Base-by-base conservation (phyloP, 1,140 invertebrate genomes). In the Sycobia sp. region DNA sequence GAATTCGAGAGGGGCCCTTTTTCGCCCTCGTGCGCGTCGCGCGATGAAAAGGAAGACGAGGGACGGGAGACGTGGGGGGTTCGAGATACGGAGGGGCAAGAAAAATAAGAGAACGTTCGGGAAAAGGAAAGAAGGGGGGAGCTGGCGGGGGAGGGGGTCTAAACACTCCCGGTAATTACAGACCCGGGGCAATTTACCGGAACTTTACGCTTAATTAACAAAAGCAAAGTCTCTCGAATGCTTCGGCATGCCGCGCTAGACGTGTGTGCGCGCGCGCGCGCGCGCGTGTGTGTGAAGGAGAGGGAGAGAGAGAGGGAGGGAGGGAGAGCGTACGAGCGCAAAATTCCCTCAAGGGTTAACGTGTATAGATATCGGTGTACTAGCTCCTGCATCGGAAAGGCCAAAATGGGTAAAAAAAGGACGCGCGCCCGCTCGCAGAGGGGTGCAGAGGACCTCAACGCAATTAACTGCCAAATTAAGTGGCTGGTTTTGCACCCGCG, bases 121-220 rank as follows among this genome's bases (percentile, higher is more conserved):
- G n/a, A n/a, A n/a, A n/a, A n/a, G n/a, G 36, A 54, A 50, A 47
- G 43, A 22, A 10, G 25, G 16, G n/a, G 4, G 11, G 4, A 4
- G 20, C 29, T 32, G 13, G 29, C 13, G 36, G 10, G 44, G 20
- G 13, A 9, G 14, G 4, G n/a, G 32, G 32, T 34, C 55, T 67
- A 71, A 66, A 66, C 55, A 46, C 38, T 43, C 43, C 41, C 54
- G 50, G 62, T 69, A 68, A 71, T 71, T 71, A 67, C 64, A 59
- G 5, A 55, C 36, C 38, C 60, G 50, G 11, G 51, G 43, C 66
- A 68, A 71, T 71, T 69, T 59, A 65, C 67, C 55, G 38, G 36
- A 64, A 69, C 65, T 69, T 71, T 68, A 61, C 63, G 68, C 68
- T 71, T 69, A 69, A 71, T 71, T 71, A 71, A 67, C 66, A 62